Base-by-base conservation (phyloP, 2,888 invertebrate genomes). In the Shargacucullia verbasci region DNA sequence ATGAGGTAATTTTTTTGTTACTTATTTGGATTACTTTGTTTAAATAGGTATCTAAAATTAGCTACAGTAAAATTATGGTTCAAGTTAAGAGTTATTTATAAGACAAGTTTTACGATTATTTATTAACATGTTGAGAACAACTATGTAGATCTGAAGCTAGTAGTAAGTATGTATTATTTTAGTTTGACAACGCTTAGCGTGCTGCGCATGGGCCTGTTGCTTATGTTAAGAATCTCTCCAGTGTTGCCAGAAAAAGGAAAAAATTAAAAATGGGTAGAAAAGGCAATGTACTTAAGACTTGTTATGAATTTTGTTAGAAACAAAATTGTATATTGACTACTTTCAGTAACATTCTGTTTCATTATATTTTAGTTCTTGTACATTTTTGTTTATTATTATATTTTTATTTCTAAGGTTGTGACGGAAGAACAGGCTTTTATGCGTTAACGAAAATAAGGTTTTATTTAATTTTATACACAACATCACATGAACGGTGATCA, bases 211-310 rank as follows among this genome's bases (percentile, higher is more conserved):
- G 50, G 58, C 60, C 65, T 60, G 46, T 66, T 63, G 45, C 34
- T 43, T 63, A 59, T 43, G 48, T 44, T 66, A 62, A 59, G 66
- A 78, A 76, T 76, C 60, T 74, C 71, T 38, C 55, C 62, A 69
- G 68, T 79, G 75, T 72, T 78, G 77, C 74, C 76, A 72, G 72
- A 50, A 58, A 66, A 49, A 54, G 29, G 38, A 56, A 68, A 67
- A 63, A 55, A 38, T 41, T 34, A 63, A 37, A 55, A 59, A 47
- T 29, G 2, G 61, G 63, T 68, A 70, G 59, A 73, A 75, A 75
- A 70, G 87, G 87, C 87, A 76, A 82, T 78, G 87, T 87, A 87
- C 87, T 87, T 87, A 86, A 75, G 68, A 57, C 63, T 79, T 79
- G 78, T 79, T 80, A 72, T 70, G 50, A 55, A 70, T 78, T 78